Conservation (phyloP, 2,888 invertebrate species). For the Aporophyla lueneburgensis region DNA sequence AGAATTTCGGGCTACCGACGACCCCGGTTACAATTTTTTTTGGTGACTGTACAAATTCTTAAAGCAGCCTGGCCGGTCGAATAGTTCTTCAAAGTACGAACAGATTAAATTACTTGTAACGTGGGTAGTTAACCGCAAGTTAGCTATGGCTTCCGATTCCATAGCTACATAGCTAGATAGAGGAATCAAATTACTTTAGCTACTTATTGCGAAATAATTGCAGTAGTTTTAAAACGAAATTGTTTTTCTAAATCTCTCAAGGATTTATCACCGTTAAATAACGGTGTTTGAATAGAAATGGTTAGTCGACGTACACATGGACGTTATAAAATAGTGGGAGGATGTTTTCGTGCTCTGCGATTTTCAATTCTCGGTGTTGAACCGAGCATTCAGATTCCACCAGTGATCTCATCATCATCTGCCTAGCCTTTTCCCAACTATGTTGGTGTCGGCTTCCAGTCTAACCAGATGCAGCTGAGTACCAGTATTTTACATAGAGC, state of each 20-base stretch:
- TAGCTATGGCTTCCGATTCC: conserved; percentile 31
- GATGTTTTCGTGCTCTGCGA: no score
- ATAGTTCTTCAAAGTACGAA: conserved; percentile 34
- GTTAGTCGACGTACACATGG: neutral
- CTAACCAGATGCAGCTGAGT: no score
- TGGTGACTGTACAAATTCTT: conserved; percentile 8
- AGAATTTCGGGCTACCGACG: no score
- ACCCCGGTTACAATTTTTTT: no score
- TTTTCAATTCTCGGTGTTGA: no score
- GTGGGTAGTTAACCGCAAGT: conserved; percentile 47
- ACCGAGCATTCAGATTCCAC: no score
- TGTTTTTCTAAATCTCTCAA: conserved; percentile 20
- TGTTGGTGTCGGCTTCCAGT: no score
- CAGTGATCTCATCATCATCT: no score
- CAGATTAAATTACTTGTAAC: conserved; percentile 48
- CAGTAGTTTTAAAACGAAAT: conserved; percentile 11
- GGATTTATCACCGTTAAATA: conserved; percentile 43
- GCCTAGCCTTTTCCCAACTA: no score
- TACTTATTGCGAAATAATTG: conserved; percentile 27
- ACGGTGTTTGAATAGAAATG: conserved; percentile 30
- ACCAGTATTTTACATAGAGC: no score
- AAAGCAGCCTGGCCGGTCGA: neutral
- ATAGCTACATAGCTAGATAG: neutral
- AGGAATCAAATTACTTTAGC: conserved; percentile 25
- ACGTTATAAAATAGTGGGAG: no score